Evolutionary conservation across 2,888 invertebrate species (phyloP), one percentile per base, ranked within the genome.

Genomic region (Brachyopa scutellaris): DNA sequence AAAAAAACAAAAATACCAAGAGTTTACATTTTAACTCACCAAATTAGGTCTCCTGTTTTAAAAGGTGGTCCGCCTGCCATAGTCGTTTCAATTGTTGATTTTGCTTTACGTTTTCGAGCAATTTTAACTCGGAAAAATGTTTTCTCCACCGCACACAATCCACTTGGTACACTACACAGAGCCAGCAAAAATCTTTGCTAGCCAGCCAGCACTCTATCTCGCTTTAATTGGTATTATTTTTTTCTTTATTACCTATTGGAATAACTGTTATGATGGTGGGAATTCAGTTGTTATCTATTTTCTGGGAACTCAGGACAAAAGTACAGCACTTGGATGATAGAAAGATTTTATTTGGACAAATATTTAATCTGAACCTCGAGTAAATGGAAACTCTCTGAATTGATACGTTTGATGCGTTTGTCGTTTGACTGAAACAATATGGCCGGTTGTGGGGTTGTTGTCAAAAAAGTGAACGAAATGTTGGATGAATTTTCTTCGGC

Each of bases 1-100:
- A 29, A 29, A 33, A 36, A 55, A 21, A 45, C 33, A 51, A 17
- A 36, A 53, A 45, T 19, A 31, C 3, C 19, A 45, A 11, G 1
- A 45, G 19, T 3, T 7, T 4, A 1, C 13, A 17, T 9, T 26
- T 26, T 26, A 31, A 82, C 87, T 89, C 86, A 89, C 89, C 89
- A 89, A 83, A 89, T 88, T 66, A 89, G 85, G 85, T 89, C 89
- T 85, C 89, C 89, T 13, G 89, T 88, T 74, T 89, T 89, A 78
- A 88, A 90, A 85, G 86, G 87, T 74, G 87, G 85, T 79, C 88
- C 85, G 84, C 89, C 90, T 85, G 82, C 70, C 77, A 77, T 82
- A 21, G 38, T 74, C 49, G 74, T 55, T 47, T 59, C 74, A 36
- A 40, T 66, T 70, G 59, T 61, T 6, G 82, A 61, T 61, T 77